Evolutionary conservation across 2,888 invertebrate genomes (phyloP), one percentile per base, ranked within the genome.

Genomic region (Sabatieria punctata): DNA sequence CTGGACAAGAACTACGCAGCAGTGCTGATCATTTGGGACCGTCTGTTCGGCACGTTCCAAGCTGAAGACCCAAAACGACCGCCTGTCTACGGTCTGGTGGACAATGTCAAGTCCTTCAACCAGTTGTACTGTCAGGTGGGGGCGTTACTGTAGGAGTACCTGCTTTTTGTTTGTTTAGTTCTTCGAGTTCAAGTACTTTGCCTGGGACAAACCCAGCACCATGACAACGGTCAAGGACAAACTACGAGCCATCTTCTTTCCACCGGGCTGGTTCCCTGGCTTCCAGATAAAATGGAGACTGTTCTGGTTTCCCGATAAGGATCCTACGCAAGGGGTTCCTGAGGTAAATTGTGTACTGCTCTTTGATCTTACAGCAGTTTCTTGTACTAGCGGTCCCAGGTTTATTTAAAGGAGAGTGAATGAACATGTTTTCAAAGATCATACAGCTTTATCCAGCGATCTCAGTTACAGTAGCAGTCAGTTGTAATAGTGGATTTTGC

Each of bases 1-100:
- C 73, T 89, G 55, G 88, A 89, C 64, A 86, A 83, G 63, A 89
- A 89, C 70, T 89, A 85, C 60, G 89, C 82, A 0, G 88, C 86
- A 0, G 78, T 83, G 0, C 74, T 89, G 4, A 89, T 89, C 55
- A 76, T 89, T 57, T 89, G 88, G 86, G 71, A 71, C 54, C 57
- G 65, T 50, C 52, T 71, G 51, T 72, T 72, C 60, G 67, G 69
- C 61, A 63, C 64, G 48, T 88, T 85, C 68, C 76, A 75, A 52
- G 75, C 78, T 1, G 85, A 85, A 66, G 70, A 73, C 0, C 75
- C 77, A 45, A 75, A 81, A 55, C 77, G 82, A 58, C 60, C 60
- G 13, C 81, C 85, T 25, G 75, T 84, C 24, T 88, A 85, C 61
- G 88, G 88, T 0, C 54, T 62, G 11, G 54, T 56, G 15, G 45